Evolutionary conservation across 2,113 vertebrate species (phyloP).

Genomic region (Aspidoscelis tigris): DNA sequence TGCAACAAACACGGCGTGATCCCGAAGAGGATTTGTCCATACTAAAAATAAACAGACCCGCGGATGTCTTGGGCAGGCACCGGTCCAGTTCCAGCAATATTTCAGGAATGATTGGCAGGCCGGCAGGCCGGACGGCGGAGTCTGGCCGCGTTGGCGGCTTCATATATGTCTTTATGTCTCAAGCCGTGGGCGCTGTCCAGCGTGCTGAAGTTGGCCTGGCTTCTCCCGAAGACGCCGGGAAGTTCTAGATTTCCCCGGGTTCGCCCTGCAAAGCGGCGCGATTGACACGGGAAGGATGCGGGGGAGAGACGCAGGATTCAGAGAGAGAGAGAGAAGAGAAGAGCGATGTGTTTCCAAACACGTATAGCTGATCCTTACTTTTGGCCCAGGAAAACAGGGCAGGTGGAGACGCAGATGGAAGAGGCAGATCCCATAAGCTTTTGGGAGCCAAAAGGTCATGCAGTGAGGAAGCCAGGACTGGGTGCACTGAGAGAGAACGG

Average conservation of each 20-base stretch:
- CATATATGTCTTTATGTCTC: too few species aligned
- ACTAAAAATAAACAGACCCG: slow-evolving; percentile 73
- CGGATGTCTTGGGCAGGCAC: slow-evolving; percentile 67
- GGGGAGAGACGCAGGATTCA: background rate
- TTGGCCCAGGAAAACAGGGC: slow-evolving; percentile 66
- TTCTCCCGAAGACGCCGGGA: background rate
- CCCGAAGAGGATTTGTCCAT: slow-evolving; percentile 74
- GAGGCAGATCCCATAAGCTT: slow-evolving; percentile 69
- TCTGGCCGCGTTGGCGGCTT: background rate
- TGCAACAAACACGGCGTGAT: slow-evolving; percentile 50
- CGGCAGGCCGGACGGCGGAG: background rate
- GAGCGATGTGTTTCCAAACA: slow-evolving; percentile 67
- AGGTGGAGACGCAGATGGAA: slow-evolving; percentile 68
- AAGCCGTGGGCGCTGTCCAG: slow-evolving; percentile 61
- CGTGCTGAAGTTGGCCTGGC: slow-evolving; percentile 69
- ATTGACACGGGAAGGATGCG: background rate
- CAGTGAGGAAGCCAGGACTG: slow-evolving; percentile 32
- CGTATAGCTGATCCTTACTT: slow-evolving; percentile 64
- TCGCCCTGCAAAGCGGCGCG: fast-evolving
- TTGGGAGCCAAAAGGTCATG: slow-evolving; percentile 64
- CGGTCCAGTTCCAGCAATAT: slow-evolving; percentile 39
- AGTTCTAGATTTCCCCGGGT: background rate
- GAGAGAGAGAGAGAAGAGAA: background rate
- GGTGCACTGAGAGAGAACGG: background rate
- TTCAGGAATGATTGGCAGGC: slow-evolving; percentile 43